Evolutionary conservation across 2,797 vertebrate species (phyloP).

Genomic region (Neosilurus hyrtlii): DNA sequence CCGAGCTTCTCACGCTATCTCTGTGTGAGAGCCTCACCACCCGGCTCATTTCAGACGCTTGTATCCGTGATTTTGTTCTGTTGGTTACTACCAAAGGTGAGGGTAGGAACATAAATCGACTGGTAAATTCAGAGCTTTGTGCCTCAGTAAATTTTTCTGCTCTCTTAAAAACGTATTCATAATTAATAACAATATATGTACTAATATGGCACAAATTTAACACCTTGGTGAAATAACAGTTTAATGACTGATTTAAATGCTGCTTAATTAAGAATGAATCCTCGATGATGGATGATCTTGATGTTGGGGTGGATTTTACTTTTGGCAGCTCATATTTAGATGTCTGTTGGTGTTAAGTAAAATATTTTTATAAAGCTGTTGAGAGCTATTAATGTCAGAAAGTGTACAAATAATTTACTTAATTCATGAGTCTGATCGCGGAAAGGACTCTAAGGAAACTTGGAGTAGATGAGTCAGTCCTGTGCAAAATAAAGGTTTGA

Average conservation of each 20-base stretch:
- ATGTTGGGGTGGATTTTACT: background rate
- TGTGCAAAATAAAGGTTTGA: background rate
- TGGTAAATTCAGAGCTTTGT: no score
- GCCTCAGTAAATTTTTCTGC: background rate
- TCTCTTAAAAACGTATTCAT: background rate
- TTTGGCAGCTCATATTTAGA: background rate
- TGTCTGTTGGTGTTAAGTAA: background rate
- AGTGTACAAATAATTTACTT: background rate
- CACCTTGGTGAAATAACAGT: background rate
- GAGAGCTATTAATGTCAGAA: background rate
- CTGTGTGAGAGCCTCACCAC: no score
- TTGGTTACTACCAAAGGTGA: no score
- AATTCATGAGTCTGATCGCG: background rate
- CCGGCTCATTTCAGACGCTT: no score
- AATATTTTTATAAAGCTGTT: background rate
- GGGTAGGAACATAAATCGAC: no score
- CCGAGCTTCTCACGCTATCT: no score
- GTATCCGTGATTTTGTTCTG: no score
- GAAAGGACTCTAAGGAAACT: background rate
- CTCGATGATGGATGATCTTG: background rate
- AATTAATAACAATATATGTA: background rate
- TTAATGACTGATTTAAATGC: background rate
- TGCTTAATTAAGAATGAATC: background rate
- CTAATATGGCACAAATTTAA: background rate
- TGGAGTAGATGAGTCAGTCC: background rate